Percentiles rank a stretch among this genome's conserved stretches.
Conservation (phyloP, 2,888 invertebrate species). For the Uropetala carovei region DNA sequence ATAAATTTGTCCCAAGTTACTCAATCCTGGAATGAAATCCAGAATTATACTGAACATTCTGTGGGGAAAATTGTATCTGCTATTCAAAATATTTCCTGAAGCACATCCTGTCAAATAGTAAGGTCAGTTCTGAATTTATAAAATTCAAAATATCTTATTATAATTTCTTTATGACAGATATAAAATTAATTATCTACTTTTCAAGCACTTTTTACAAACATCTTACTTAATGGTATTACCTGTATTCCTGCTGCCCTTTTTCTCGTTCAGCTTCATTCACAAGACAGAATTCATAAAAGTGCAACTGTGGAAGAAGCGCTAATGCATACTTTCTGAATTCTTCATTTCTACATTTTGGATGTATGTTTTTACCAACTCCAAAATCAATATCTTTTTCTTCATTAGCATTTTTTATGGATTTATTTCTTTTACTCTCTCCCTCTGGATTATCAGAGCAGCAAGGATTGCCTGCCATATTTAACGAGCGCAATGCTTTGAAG, state of each 20-base stretch:
- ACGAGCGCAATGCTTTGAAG: conserved; percentile 82
- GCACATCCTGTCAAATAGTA: too few species aligned
- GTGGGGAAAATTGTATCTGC: too few species aligned
- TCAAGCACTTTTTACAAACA: too few species aligned
- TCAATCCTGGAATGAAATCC: too few species aligned
- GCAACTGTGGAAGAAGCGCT: conserved; percentile 84
- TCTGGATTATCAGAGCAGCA: conserved; percentile 77
- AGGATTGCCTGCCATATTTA: conserved; percentile 90
- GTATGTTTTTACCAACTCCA: conserved; percentile 28
- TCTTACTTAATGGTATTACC: conserved; percentile 74
- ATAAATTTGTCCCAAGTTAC: too few species aligned
- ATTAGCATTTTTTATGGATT: not conserved
- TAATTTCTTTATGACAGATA: too few species aligned
- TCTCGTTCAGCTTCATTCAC: conserved; percentile 80
- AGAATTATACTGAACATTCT: too few species aligned
- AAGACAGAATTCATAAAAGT: conserved; percentile 85
- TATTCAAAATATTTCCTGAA: too few species aligned
- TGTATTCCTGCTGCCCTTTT: conserved; percentile 77
- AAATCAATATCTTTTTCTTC: not conserved
- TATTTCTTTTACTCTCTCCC: conserved; percentile 39
- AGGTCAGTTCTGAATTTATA: too few species aligned
- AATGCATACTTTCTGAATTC: conserved; percentile 83
- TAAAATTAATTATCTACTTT: too few species aligned
- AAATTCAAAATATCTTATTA: too few species aligned
- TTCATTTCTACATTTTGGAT: conserved; percentile 73